A percentile compares a stretch with the other conserved stretches of the same genome.
Conservation (phyloP, 2,113 vertebrate genomes). For the Nerophis lumbriciformis region DNA sequence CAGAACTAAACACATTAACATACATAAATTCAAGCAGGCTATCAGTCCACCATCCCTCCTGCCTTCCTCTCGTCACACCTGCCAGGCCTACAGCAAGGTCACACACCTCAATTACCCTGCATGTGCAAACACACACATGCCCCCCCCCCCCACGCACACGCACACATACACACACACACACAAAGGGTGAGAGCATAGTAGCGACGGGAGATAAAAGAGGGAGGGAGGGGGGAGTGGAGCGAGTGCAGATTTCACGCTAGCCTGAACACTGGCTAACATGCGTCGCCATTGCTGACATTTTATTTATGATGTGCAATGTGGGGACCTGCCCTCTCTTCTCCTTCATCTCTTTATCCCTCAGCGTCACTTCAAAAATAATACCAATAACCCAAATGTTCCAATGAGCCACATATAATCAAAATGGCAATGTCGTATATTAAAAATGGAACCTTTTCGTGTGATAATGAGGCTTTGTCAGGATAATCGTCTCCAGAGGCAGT, state of each 20-base stretch:
- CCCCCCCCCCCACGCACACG: constrained; percentile 5
- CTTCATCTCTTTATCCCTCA: constrained; percentile 27
- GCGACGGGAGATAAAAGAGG: constrained; percentile 46
- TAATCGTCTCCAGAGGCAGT: too few relatives aligned
- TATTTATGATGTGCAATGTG: constrained; percentile 67
- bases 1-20: constrained; percentile 39
- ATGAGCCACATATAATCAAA: neutral
- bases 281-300: constrained; percentile 61
- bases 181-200: constrained; percentile 16
- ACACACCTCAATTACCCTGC: constrained; percentile 63
- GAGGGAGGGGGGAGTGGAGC: constrained; percentile 30
- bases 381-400: neutral
- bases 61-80: constrained; percentile 58
- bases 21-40: constrained; percentile 36
- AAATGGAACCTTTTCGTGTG: too few relatives aligned
- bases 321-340: constrained; percentile 24
- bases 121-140: constrained; percentile 2
- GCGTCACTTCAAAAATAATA: neutral
- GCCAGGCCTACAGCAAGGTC: constrained; percentile 67
- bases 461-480: too few relatives aligned
- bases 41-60: constrained; percentile 29
- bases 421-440: neutral
- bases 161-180: constrained; percentile 20
- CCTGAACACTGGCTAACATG: constrained; percentile 59
- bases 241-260: constrained; percentile 62